A percentile compares a stretch with the other conserved stretches of the same genome.
These are phyloP conservation scores for Pholis gunnellus DNA, from an alignment of 2,113 vertebrate species.

Conservation along the genomic window DNA sequence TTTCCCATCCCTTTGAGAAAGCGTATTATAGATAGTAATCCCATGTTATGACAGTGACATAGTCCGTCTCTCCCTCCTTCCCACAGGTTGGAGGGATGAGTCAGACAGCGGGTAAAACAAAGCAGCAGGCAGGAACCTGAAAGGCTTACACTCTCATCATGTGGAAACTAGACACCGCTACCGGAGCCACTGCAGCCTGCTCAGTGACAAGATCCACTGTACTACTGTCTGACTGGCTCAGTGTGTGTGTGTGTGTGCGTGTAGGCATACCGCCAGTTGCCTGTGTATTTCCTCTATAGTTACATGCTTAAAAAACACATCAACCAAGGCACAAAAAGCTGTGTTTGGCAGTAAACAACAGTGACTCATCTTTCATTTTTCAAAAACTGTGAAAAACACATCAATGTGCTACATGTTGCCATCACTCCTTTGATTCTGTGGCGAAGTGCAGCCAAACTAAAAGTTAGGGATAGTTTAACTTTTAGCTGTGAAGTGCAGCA, in stretches of 20 bases:
- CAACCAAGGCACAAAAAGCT: neutral
- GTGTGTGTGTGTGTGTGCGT: neutral
- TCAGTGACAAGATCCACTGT: conserved; percentile 47
- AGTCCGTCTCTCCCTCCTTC: conserved; percentile 67
- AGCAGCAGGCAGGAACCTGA: conserved; percentile 76
- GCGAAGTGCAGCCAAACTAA: too few species aligned
- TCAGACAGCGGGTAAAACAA: conserved; percentile 70
- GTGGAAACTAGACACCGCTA: conserved; percentile 66
- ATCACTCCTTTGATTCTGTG: too few species aligned
- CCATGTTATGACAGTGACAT: conserved; percentile 74
- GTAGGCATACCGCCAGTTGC: neutral
- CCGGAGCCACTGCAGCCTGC: conserved; percentile 58
- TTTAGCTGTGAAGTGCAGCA: too few species aligned
- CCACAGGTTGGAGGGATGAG: conserved; percentile 79
- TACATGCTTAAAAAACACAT: neutral
- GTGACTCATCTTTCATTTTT: neutral
- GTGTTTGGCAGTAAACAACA: neutral
- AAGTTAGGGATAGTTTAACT: too few species aligned
- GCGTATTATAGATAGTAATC: conserved; percentile 69
- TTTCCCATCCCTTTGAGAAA: conserved; percentile 59
- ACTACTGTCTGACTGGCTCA: conserved; percentile 20
- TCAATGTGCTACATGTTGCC: too few species aligned
- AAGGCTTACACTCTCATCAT: conserved; percentile 70
- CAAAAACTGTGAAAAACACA: neutral
- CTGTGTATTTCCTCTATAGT: neutral